A percentile compares a stretch with the other conserved stretches of the same genome.
Evolutionary conservation across 2,797 vertebrate genomes (phyloP).

Genomic region (Myotis pilosus): DNA sequence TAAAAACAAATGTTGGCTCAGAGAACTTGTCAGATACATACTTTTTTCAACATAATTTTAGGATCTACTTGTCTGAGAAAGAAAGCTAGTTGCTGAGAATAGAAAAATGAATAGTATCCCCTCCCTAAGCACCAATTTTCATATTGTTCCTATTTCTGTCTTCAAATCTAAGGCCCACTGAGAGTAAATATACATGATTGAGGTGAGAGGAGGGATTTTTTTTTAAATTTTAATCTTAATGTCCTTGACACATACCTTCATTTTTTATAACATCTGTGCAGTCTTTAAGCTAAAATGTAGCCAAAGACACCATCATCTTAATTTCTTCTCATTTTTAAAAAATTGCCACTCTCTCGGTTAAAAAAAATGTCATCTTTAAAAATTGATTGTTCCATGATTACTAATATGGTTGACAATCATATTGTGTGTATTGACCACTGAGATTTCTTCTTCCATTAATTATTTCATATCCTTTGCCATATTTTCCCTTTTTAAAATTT

Average conservation of each 20-base stretch:
- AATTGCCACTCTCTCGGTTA: background rate
- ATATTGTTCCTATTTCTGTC: background rate
- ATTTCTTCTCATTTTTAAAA: background rate
- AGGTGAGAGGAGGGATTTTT: background rate
- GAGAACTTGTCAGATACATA: background rate
- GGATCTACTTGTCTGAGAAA: background rate
- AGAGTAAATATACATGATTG: background rate
- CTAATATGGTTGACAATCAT: background rate
- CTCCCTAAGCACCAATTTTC: background rate
- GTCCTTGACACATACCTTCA: background rate
- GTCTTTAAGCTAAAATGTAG: background rate
- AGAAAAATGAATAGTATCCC: background rate
- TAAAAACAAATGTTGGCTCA: background rate
- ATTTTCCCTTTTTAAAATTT: background rate
- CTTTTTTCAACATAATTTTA: background rate
- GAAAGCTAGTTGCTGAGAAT: background rate
- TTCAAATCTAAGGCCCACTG: background rate
- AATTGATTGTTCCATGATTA: background rate
- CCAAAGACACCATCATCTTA: background rate
- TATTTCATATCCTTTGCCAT: background rate
- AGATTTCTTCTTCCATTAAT: background rate
- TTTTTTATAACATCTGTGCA: constrained; percentile 13
- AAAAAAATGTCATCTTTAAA: background rate
- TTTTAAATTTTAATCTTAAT: background rate
- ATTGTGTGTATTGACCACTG: background rate